Evolutionary conservation across 1,140 invertebrate genomes (phyloP), one percentile per base, ranked within the genome.

Genomic region (Drosophila pseudoananassae): DNA sequence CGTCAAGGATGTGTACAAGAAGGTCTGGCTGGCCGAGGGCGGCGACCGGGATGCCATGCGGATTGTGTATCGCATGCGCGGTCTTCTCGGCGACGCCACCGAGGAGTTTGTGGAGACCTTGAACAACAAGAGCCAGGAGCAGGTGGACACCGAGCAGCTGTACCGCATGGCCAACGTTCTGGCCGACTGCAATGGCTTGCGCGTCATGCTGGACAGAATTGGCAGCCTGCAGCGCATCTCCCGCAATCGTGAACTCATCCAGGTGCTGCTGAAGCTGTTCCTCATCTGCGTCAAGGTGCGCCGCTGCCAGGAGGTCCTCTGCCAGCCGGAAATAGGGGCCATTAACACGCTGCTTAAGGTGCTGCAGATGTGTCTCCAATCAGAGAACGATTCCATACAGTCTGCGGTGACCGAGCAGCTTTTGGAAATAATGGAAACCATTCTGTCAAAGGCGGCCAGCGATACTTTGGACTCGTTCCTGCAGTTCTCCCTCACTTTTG

Each of bases 21-120:
- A 96, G 92, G 93, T 96, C 4, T 99, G 98, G 97, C 93, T 98
- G 7, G 94, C 95, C 8, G 96, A 97, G 69, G 96, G 96, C 33
- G 96, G 95, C 4, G 96, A 98, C 58, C 95, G 96, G 38, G 97
- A 98, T 85, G 96, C 97, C 0, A 99, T 99, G 98, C 94, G 98
- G n/a, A 96, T 99, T 6, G 96, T 99, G n/a, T 99, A 99, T 92
- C 95, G 98, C 49, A 99, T 99, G 98, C 94, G 98, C 71, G 98
- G 98, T 3, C 92, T 99, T 20, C 94, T 99, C 4, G 98, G 98
- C 8, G 98, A 99, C 93, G 98, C 98, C 1, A 99, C 98, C 0
- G 98, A 99, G 91, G 98, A 99, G 92, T 99, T 99, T 92, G 97
- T 99, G 10, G 98, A 99, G 92, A 98, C 96, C 3, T 92, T 99